These are phyloP conservation scores for Phylloscopus whistleri DNA, from an alignment of 2,113 vertebrate genomes.

Conservation along the genomic window DNA sequence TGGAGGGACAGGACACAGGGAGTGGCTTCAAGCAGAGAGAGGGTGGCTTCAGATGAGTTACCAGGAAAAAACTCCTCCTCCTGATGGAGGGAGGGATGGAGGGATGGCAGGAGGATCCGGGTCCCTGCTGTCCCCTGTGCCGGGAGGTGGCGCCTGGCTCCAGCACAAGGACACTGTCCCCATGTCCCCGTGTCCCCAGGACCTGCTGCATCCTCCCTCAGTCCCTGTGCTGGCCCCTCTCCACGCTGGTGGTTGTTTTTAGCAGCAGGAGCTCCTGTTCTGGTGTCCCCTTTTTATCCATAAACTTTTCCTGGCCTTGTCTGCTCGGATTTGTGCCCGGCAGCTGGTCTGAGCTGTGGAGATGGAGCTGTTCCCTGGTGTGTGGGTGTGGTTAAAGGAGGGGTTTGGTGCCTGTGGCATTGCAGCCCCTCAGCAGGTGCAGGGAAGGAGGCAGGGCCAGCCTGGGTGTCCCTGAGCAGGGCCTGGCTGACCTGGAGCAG, in stretches of 20 bases:
- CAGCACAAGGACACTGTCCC: background rate
- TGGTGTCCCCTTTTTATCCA: fast-evolving
- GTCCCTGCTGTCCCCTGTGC: background rate
- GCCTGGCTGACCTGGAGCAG: background rate
- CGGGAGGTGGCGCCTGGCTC: slow-evolving; percentile 52
- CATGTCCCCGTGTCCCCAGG: too few species aligned
- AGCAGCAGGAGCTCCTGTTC: background rate
- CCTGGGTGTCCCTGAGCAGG: background rate
- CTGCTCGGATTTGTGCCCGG: background rate
- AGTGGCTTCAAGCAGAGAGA: background rate
- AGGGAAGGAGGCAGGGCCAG: background rate
- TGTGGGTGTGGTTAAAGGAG: too few species aligned
- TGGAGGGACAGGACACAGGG: background rate
- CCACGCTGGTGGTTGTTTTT: too few species aligned
- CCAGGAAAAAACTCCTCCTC: background rate
- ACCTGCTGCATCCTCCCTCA: fast-evolving
- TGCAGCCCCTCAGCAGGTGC: fast-evolving
- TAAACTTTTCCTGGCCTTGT: background rate
- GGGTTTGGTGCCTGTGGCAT: background rate
- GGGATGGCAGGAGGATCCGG: background rate
- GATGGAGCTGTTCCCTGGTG: background rate
- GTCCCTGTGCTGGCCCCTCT: background rate
- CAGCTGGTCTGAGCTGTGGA: background rate
- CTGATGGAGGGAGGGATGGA: too few species aligned
- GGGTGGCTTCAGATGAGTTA: background rate